Base-by-base conservation (phyloP, 1,140 invertebrate species). In the Magallana angulata region DNA sequence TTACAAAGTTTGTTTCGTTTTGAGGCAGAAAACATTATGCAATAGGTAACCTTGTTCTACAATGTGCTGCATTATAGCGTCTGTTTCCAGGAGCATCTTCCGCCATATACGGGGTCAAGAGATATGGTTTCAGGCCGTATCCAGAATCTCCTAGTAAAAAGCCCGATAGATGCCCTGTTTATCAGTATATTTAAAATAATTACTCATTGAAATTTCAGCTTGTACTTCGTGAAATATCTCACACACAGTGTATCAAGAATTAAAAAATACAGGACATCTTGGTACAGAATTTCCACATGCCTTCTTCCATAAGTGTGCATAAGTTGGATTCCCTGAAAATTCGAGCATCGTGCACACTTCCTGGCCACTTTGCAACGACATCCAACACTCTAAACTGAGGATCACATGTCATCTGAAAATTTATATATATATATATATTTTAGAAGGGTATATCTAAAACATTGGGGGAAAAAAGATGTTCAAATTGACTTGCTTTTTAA, bases 71-170 rank as follows among this genome's bases (percentile, higher is more conserved):
- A 18, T 88, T 88, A 18, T 59, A 88, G 7, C 82, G 84, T 18
- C 36, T 57, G 36, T 88, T 60, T 2, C 18, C 8, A 18, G 58
- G 30, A 9, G 11, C 57, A 48, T 56, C 57, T 80, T 64, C 62
- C n/a, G 18, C 60, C 1, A 36, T 16, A n/a, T 60, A 88, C 7
- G 87, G 87, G 18, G 87, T 88, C 82, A 88, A 76, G 11, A 88
- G 68, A 48, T 36, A 36, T 0, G 12, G 36, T 18, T 9, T 84
- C 56, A 82, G 84, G 18, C 82, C 24, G 62, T 88, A 88, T 7
- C 64, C 87, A 16, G 82, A 80, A n/a, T 84, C 83, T 7, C 87
- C 87, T 62, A 88, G 58, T 60, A 88, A 9, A 16, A 88, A 9
- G n/a, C 87, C 87, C 14, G 82, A 16, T n/a, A 83, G 64, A 8